Conservation (phyloP, 2,888 invertebrate genomes). For the Eupithecia tripunctaria region DNA sequence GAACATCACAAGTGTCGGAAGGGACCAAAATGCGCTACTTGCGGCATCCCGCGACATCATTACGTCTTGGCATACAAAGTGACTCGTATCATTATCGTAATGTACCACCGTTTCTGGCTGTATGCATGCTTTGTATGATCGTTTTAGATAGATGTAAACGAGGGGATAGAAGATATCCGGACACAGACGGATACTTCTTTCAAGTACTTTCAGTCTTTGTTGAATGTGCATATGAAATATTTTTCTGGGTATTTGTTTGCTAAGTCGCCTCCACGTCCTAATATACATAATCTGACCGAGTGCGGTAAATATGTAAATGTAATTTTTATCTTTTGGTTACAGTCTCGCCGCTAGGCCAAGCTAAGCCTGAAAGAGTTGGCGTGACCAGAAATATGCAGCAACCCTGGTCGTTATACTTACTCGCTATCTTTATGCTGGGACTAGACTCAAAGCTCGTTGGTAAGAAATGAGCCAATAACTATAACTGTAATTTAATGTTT, state of each 20-base stretch:
- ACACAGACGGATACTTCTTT: neutral
- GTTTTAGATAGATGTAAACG: constrained; percentile 31
- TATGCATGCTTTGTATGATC: constrained; percentile 35
- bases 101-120: constrained; percentile 42
- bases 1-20: constrained; percentile 57
- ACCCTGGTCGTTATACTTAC: constrained; percentile 68
- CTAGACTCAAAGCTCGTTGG: constrained; percentile 77
- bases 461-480: constrained; percentile 47
- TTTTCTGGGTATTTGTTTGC: constrained; percentile 5
- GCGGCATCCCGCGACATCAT: constrained; percentile 41
- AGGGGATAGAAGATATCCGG: constrained; percentile 7
- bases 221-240: neutral
- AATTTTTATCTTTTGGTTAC: constrained; percentile 50
- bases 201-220: neutral
- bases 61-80: constrained; percentile 50
- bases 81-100: constrained; percentile 52
- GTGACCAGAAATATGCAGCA: constrained; percentile 71
- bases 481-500: neutral
- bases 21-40: constrained; percentile 48
- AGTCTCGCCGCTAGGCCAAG: constrained; percentile 55
- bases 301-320: constrained; percentile 36
- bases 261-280: constrained; percentile 13
- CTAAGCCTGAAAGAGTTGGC: constrained; percentile 33
- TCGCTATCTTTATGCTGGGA: constrained; percentile 73
- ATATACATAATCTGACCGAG: constrained; percentile 35